Evolutionary conservation across 2,113 vertebrate genomes (phyloP).

Genomic region (Tonatia bakeri): DNA sequence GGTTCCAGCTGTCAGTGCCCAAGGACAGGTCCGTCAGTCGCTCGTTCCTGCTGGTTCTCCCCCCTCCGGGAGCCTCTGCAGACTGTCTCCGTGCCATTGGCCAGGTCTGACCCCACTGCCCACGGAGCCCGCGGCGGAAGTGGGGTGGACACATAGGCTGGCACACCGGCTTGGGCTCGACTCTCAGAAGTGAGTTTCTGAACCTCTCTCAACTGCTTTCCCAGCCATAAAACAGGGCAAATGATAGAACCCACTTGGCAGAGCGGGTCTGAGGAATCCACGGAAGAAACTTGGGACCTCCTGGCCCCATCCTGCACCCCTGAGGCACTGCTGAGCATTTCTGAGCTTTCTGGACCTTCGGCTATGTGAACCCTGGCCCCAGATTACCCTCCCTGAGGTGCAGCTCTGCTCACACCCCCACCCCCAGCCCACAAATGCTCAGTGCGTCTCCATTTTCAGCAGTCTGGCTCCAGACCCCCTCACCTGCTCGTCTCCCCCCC

Average conservation of each 20-base stretch:
- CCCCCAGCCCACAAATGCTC: background rate
- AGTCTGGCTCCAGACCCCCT: background rate
- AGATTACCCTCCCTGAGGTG: background rate
- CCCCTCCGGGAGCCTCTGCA: background rate
- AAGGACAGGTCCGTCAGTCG: background rate
- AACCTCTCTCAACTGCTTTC: background rate
- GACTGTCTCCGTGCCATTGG: background rate
- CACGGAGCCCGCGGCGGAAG: rapidly evolving
- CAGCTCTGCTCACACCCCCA: background rate
- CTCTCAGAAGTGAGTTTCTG: background rate
- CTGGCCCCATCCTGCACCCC: background rate
- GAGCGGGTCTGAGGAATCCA: background rate
- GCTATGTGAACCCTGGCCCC: background rate
- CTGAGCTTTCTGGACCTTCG: background rate
- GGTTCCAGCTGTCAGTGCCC: background rate
- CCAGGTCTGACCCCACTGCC: background rate
- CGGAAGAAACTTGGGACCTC: too few species aligned
- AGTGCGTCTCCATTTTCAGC: background rate
- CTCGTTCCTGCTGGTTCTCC: too few species aligned
- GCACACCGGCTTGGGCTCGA: background rate
- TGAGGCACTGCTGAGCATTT: background rate
- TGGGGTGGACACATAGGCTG: rapidly evolving
- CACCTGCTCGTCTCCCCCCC: background rate
- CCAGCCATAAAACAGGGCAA: background rate
- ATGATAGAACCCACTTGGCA: background rate